Percentiles rank a stretch among this genome's conserved stretches.
These are phyloP conservation scores for Cavia porcellus DNA, from an alignment of 2,113 vertebrate species.

Conservation along the genomic window DNA sequence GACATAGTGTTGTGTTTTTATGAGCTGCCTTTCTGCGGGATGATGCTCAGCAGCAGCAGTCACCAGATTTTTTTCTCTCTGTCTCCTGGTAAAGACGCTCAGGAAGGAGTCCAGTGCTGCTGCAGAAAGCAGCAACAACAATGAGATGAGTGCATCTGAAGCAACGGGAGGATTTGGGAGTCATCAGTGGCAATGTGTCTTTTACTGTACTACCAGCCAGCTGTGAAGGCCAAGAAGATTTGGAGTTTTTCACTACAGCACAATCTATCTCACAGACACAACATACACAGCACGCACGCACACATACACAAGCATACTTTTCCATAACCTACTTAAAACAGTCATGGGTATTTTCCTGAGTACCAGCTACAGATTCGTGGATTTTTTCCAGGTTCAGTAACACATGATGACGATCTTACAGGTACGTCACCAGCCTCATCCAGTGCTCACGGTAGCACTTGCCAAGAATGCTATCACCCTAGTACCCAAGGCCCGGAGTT, in stretches of 20 bases:
- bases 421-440: background rate
- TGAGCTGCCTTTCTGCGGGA: background rate
- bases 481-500: background rate
- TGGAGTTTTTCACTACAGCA: background rate
- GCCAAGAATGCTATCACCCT: background rate
- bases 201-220: background rate
- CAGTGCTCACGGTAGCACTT: background rate
- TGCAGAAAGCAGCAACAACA: background rate
- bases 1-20: background rate
- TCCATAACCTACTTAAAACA: background rate
- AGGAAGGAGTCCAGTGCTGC: background rate
- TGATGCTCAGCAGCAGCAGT: background rate
- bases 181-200: background rate
- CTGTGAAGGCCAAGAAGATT: background rate
- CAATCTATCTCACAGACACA: background rate
- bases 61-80: background rate
- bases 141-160: background rate
- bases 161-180: no score
- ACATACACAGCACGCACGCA: background rate
- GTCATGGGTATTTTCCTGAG: background rate
- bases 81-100: background rate
- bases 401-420: background rate
- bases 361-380: background rate
- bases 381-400: background rate
- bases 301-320: background rate